Base-by-base conservation (phyloP, 1,140 invertebrate genomes). In the Cydia pomonella region DNA sequence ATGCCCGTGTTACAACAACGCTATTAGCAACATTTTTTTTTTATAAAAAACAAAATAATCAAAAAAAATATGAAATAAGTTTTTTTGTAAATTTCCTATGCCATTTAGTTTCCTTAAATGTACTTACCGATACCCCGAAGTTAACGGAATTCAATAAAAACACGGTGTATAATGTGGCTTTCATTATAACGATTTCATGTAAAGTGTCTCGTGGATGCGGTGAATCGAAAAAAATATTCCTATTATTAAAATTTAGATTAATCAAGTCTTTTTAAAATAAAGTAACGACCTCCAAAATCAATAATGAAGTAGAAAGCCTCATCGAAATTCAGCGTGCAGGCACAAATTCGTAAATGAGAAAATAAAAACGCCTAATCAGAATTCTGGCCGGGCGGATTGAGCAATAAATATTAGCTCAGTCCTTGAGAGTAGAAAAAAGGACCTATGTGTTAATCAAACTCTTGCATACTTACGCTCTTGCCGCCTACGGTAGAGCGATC, bases 301-400 rank as follows among this genome's bases (percentile, higher is more conserved):
- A 59, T 59, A 59, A 23, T 59, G 53, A 23, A 59, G 53, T 59
- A 59, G 53, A 23, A 12, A 23, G 47, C 21, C 21, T 59, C 53
- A 23, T 59, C 21, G 53, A 23, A 59, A 69, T 69, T 69, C 64
- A 23, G 53, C 33, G 29, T 33, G 27, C 64, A 41, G 64, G 64
- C 64, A 33, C 29, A 33, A 69, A 69, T 69, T 69, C 27, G 27
- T 69, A 38, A 69, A 69, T 69, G 27, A 69, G 64, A 69, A 69
- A 69, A 69, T 69, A 69, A 69, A 69, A 69, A 69, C 27, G 64
- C 29, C 64, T 69, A 33, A 69, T 69, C 64, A 69, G 64, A 69
- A 69, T 69, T 69, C 64, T 33, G 29, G 33, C 27, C 33, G 64
- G 29, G 64, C n/a, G 27, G 27, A 38, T 33, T 33, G 29, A 33